Percentiles rank a stretch among this genome's conserved stretches.
These are phyloP conservation scores for Ametastegia equiseti DNA, from an alignment of 2,888 invertebrate species.

Conservation along the genomic window DNA sequence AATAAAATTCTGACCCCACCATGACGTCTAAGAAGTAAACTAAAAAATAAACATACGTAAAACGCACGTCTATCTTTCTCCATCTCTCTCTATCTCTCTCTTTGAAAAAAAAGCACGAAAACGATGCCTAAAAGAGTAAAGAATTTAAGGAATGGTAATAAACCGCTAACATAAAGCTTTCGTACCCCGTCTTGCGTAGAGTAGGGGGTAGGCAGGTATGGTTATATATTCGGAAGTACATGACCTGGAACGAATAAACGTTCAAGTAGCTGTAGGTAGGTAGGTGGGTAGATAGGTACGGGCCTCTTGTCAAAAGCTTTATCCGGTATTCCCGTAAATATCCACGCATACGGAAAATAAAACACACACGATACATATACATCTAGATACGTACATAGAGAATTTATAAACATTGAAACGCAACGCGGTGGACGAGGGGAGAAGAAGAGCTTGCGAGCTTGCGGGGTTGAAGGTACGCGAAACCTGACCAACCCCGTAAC, in stretches of 20 bases:
- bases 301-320: slow-evolving; percentile 27
- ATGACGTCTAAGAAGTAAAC: too few species aligned
- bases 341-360: neutral
- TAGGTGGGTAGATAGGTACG: too few species aligned
- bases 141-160: neutral
- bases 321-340: neutral
- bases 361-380: neutral
- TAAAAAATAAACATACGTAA: neutral
- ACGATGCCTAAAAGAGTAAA: slow-evolving; percentile 1
- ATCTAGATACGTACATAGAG: neutral
- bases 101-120: neutral
- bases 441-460: slow-evolving; percentile 2
- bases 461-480: too few species aligned
- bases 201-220: too few species aligned
- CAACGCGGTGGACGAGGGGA: neutral
- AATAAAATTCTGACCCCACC: too few species aligned
- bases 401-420: neutral
- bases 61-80: too few species aligned
- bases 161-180: neutral
- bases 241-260: slow-evolving; percentile 16
- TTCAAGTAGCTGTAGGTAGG: neutral
- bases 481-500: too few species aligned
- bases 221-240: too few species aligned
- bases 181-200: neutral
- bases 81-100: too few species aligned